Evolutionary conservation across 2,888 invertebrate genomes (phyloP).

Genomic region (Euclidia mi): DNA sequence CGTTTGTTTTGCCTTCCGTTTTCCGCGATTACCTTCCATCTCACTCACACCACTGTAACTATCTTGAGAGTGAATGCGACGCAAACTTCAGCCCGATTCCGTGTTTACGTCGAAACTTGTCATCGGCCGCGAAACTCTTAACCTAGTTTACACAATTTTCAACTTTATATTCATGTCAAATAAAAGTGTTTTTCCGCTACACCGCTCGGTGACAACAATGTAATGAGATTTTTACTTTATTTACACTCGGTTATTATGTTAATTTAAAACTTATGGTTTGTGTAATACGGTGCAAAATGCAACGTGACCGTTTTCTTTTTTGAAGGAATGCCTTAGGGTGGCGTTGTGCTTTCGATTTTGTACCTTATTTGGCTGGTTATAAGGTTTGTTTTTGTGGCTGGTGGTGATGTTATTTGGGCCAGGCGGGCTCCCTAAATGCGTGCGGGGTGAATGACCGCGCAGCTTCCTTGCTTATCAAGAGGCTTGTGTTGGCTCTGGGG

Average conservation of each 20-base stretch:
- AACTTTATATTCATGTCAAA: slow-evolving; percentile 6
- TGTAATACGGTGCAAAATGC: slow-evolving; percentile 37
- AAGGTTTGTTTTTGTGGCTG: slow-evolving; percentile 14
- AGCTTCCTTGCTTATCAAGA: slow-evolving; percentile 30
- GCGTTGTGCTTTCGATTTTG: slow-evolving; percentile 3
- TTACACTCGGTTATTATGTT: slow-evolving; percentile 15
- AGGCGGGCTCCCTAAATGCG: slow-evolving; percentile 44
- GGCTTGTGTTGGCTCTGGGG: not conserved
- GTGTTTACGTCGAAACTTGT: slow-evolving; percentile 48
- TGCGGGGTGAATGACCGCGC: slow-evolving; percentile 44
- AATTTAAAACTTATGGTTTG: slow-evolving; percentile 18
- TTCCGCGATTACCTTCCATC: slow-evolving; percentile 16
- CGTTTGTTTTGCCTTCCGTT: slow-evolving; percentile 25
- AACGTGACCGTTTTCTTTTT: slow-evolving; percentile 17
- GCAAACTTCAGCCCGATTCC: slow-evolving; percentile 17
- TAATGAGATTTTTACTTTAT: slow-evolving; percentile 43
- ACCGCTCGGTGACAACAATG: not conserved
- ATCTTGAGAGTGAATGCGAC: slow-evolving; percentile 21
- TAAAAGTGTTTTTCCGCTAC: slow-evolving; percentile 9
- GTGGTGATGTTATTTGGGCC: slow-evolving; percentile 8
- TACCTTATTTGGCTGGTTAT: not conserved
- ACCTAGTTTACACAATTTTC: slow-evolving; percentile 9
- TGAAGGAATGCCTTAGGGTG: slow-evolving; percentile 16
- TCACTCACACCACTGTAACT: slow-evolving; percentile 3
- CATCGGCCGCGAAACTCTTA: slow-evolving; percentile 29